Base-by-base conservation (phyloP, 1,140 invertebrate species). In the Anastatus disparis region DNA sequence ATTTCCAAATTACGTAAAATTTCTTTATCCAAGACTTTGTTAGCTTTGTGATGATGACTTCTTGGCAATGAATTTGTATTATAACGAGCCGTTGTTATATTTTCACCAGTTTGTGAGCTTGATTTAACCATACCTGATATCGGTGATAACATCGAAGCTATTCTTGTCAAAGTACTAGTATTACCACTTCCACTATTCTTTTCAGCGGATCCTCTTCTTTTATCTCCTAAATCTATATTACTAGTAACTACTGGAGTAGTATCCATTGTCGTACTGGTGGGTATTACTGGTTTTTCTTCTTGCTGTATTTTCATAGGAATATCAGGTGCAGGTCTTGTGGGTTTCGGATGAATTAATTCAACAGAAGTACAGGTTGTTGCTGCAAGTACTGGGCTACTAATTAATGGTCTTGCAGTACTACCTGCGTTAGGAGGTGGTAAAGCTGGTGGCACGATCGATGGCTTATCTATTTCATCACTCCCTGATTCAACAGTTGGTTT, bases 321-420 rank as follows among this genome's bases (percentile, higher is more conserved):
- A 0, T 76, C 74, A 6, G 77, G 62, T 2, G 72, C 73, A 0
- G 90, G 88, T 20, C 88, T 81, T 0, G 79, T 85, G 0, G 88
- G 90, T 22, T 81, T 79, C 10, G 79, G 78, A 2, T 88, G 88
- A 48, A 90, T 88, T 12, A 93, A 75, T 66, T 93, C 91, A 72
- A 92, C 91, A 0, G 92, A 92, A 1, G 91, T 91, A 70, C 91
- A 91, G 0, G 93, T 94, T 0, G 93, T 94, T 2, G 90, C 90
- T 75, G 94, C 92, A 17, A 95, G 80, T 26, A 93, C 91, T 0
- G 93, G 94, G 69, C 90, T 91, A 22, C 93, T 93, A 65, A 95
- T 95, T 12, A 93, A 86, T 0, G 92, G 93, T 74, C 92, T 87
- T 0, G 90, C 87, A 1, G 85, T 86, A n/a, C 88, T 86, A 29